Conservation (phyloP, 2,113 vertebrate species). For the Narcine bancroftii region DNA sequence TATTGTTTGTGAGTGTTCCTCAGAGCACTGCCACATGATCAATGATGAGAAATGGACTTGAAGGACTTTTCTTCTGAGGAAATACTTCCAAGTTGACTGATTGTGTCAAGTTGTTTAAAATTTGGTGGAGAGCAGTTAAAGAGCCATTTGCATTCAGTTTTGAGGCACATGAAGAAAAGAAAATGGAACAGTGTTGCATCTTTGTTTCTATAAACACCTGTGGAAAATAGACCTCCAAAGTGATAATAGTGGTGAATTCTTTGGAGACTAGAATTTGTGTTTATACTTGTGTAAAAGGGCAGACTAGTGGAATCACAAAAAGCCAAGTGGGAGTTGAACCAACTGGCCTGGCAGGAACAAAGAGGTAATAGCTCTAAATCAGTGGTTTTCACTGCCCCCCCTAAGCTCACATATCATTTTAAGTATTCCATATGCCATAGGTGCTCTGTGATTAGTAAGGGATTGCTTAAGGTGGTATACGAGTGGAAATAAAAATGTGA, state of each 20-base stretch:
- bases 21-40: neutral
- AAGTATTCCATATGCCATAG: too few species aligned
- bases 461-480: too few species aligned
- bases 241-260: neutral
- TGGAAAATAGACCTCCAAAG: neutral
- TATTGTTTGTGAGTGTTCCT: neutral
- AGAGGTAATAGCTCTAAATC: neutral
- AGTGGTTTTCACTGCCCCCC: neutral
- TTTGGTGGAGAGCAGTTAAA: neutral
- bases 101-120: neutral
- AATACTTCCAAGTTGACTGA: too few species aligned
- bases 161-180: neutral
- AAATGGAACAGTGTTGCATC: neutral
- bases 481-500: too few species aligned
- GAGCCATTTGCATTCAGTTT: neutral
- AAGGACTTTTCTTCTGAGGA: too few species aligned
- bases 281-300: neutral
- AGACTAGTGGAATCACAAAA: neutral
- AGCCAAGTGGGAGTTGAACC: neutral
- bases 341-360: neutral
- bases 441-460: too few species aligned
- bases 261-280: neutral
- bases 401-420: too few species aligned
- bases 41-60: neutral
- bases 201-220: neutral